A percentile compares a stretch with the other conserved stretches of the same genome.
phyloP scores from a whole-genome alignment of 2,113 vertebrate species.

The Odontesthes bonariensis region DNA sequence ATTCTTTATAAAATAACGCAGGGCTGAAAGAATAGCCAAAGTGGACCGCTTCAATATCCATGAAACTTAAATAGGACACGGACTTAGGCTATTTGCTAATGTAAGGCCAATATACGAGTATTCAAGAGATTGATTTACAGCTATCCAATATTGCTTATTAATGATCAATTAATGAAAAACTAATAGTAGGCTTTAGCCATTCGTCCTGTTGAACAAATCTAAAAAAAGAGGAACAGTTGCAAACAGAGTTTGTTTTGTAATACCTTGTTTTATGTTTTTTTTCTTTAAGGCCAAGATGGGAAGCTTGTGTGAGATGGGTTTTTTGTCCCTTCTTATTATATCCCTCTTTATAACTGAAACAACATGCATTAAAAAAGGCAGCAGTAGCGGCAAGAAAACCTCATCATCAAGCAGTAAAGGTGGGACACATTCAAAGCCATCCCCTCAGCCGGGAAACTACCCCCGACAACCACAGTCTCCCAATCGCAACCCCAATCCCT shows the following conservation, averaged over 20 bases:
- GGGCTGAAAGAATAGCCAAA: neutral
- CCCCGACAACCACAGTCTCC: constrained; percentile 68
- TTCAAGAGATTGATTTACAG: neutral
- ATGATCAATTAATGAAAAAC: neutral
- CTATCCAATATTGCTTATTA: neutral
- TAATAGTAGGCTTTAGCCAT: neutral
- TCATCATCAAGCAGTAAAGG: constrained; percentile 34
- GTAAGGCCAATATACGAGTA: neutral
- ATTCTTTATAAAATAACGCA: neutral
- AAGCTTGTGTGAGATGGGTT: constrained; percentile 25
- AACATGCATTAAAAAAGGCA: constrained; percentile 58
- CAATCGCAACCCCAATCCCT: constrained; percentile 67
- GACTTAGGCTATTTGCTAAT: neutral
- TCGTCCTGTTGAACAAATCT: neutral
- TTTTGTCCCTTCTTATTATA: constrained; percentile 62
- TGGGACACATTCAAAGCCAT: constrained; percentile 63
- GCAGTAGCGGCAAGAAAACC: constrained; percentile 45
- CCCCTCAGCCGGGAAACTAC: constrained; percentile 65
- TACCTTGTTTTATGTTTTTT: neutral
- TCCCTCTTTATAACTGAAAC: constrained; percentile 60
- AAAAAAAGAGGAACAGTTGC: neutral
- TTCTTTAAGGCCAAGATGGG: constrained; percentile 70
- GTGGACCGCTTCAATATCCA: neutral
- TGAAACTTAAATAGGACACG: neutral
- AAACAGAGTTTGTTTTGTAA: neutral